Percentiles rank a stretch among this genome's conserved stretches.
These are phyloP conservation scores for Oryzias sinensis DNA, from an alignment of 2,797 vertebrate genomes.

Conservation along the genomic window DNA sequence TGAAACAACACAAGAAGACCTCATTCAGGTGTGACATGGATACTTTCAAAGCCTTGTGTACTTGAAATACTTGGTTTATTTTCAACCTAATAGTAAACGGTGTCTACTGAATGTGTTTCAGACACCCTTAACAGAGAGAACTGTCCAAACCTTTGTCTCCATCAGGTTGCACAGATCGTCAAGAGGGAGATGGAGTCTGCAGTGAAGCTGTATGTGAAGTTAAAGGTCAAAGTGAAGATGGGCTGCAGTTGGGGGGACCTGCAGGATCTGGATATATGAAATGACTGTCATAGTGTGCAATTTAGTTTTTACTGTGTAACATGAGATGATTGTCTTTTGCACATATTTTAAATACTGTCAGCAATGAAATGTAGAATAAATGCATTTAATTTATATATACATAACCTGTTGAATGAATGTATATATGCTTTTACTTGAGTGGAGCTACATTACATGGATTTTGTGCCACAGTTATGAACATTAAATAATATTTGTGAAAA, in stretches of 20 bases:
- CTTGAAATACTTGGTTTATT: no score
- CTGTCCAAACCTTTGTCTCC: constrained; percentile 3
- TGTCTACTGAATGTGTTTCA: no score
- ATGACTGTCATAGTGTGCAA: background rate
- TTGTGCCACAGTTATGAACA: background rate
- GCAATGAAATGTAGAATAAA: constrained; percentile 38
- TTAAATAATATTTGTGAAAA: constrained; percentile 17
- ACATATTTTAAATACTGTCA: constrained; percentile 24
- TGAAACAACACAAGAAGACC: constrained; percentile 88
- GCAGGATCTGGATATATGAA: constrained; percentile 85
- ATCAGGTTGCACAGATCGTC: constrained; percentile 93
- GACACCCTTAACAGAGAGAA: no score
- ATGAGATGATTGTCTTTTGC: constrained; percentile 6
- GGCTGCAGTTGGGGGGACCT: constrained; percentile 93
- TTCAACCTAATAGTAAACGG: no score
- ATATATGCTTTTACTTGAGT: background rate
- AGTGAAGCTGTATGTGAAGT: constrained; percentile 87
- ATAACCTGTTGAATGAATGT: constrained; percentile 31
- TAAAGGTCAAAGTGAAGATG: constrained; percentile 88
- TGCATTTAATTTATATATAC: constrained; percentile 10
- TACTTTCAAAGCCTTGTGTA: no score
- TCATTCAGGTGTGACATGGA: constrained; percentile 83
- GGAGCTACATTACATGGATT: background rate
- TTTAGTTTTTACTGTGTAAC: background rate
- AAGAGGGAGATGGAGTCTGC: constrained; percentile 94